These are phyloP conservation scores for Nebria brevicollis DNA, from an alignment of 2,888 invertebrate genomes.

Conservation along the genomic window DNA sequence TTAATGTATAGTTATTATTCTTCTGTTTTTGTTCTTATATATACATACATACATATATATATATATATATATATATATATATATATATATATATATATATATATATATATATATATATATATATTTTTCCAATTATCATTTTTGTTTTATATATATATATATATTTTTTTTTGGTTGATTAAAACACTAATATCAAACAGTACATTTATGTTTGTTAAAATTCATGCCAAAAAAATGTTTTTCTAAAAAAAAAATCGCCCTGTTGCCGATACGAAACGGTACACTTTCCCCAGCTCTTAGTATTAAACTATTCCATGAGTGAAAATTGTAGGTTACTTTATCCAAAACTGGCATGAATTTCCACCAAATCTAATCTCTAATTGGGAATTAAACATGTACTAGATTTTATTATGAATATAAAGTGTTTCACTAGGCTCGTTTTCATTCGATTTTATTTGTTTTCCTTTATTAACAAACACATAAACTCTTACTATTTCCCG, in stretches of 20 bases:
- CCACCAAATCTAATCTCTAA: conserved; percentile 15
- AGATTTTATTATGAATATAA: conserved; percentile 44
- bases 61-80: not conserved
- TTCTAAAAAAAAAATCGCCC: too few species aligned
- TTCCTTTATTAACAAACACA: conserved; percentile 18
- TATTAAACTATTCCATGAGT: conserved; percentile 6
- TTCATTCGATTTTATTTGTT: conserved; percentile 31
- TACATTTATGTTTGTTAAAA: not conserved
- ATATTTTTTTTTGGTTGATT: not conserved
- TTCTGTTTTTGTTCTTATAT: not conserved
- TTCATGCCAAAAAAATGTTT: not conserved
- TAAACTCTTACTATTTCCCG: too few species aligned
- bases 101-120: not conserved
- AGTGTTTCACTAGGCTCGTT: conserved; percentile 42
- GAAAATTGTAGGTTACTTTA: not conserved
- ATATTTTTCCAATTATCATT: not conserved
- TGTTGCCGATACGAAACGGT: too few species aligned
- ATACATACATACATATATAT: not conserved
- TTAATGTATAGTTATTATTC: conserved; percentile 7
- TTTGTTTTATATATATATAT: too few species aligned
- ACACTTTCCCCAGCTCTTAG: not conserved
- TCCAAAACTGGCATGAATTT: conserved; percentile 24
- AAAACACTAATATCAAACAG: not conserved
- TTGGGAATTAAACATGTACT: conserved; percentile 24
- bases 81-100: not conserved